Conservation (phyloP, 92 coral and sea anemone species). For the Nematostella vectensis region DNA sequence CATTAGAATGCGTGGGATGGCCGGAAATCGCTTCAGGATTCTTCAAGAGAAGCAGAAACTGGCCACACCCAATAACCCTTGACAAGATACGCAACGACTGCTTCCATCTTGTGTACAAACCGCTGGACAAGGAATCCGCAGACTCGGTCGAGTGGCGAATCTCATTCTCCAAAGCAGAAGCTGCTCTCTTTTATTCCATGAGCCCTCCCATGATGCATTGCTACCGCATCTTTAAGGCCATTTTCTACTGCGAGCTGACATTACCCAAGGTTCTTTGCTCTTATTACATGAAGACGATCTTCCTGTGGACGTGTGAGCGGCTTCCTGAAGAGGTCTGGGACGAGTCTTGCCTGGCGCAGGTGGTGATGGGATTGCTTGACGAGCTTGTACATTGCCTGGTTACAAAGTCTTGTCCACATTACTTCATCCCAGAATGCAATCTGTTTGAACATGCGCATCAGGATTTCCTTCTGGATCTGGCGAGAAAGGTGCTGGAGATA, state of each 20-base stretch:
- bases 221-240: conserved; percentile 31
- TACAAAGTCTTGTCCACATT: conserved; percentile 30
- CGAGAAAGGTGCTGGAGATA: conserved; percentile 19
- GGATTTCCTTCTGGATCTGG: conserved; percentile 28
- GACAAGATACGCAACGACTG: conserved; percentile 7
- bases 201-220: conserved; percentile 6
- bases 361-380: conserved; percentile 38
- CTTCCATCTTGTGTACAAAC: conserved; percentile 30
- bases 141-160: conserved; percentile 32
- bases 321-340: conserved; percentile 27
- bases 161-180: conserved; percentile 34
- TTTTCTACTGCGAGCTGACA: conserved; percentile 20
- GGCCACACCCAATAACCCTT: conserved; percentile 11
- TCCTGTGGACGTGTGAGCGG: conserved; percentile 46
- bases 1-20: conserved; percentile 36
- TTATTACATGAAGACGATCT: conserved; percentile 38
- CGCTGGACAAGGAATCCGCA: conserved; percentile 11
- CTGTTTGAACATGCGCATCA: conserved; percentile 31
- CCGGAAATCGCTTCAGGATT: conserved; percentile 15
- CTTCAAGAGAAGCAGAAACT: conserved; percentile 14
- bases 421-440: conserved; percentile 34
- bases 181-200: conserved; percentile 27
- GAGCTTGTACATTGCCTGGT: conserved; percentile 34
- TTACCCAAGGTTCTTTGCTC: conserved; percentile 33
- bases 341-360: conserved; percentile 25